A percentile compares a stretch with the other conserved stretches of the same genome.
Evolutionary conservation across 2,113 vertebrate species (phyloP).

Genomic region (Propithecus coquereli): DNA sequence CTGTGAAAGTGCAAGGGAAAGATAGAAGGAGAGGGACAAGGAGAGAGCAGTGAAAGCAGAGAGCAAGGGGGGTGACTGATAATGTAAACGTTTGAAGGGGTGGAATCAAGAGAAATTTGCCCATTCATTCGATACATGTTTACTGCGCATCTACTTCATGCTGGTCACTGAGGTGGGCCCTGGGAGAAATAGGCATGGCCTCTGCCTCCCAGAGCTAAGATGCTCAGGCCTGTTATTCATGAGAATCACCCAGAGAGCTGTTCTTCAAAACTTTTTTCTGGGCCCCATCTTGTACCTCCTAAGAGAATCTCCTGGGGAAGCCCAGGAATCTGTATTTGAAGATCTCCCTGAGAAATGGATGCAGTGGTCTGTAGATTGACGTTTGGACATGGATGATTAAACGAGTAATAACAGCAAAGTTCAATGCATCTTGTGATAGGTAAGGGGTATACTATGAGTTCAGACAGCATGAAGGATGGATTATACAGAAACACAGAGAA

Average conservation of each 20-base stretch:
- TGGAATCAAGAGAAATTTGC: not conserved
- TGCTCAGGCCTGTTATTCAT: not conserved
- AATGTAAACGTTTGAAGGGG: not conserved
- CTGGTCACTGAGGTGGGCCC: not conserved
- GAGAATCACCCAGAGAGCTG: not conserved
- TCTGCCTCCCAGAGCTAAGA: constrained; percentile 3
- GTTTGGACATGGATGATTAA: constrained; percentile 34
- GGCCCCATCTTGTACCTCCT: not conserved
- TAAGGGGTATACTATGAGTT: not conserved
- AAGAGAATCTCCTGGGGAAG: not conserved
- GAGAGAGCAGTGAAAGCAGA: not conserved
- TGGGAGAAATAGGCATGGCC: not conserved
- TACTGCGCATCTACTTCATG: not conserved
- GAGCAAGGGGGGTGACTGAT: not conserved
- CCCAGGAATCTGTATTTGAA: not conserved
- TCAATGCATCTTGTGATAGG: not conserved
- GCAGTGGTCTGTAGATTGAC: not conserved
- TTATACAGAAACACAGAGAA: not conserved
- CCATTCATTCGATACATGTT: not conserved
- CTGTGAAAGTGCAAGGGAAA: not conserved
- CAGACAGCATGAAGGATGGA: not conserved
- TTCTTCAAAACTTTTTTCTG: not conserved
- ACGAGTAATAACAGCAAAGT: constrained; percentile 5
- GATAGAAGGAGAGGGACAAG: not conserved
- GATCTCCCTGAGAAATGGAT: not conserved